A percentile compares a stretch with the other conserved stretches of the same genome.
These are phyloP conservation scores for Leucoptera coffeella DNA, from an alignment of 2,888 invertebrate genomes.

Conservation along the genomic window DNA sequence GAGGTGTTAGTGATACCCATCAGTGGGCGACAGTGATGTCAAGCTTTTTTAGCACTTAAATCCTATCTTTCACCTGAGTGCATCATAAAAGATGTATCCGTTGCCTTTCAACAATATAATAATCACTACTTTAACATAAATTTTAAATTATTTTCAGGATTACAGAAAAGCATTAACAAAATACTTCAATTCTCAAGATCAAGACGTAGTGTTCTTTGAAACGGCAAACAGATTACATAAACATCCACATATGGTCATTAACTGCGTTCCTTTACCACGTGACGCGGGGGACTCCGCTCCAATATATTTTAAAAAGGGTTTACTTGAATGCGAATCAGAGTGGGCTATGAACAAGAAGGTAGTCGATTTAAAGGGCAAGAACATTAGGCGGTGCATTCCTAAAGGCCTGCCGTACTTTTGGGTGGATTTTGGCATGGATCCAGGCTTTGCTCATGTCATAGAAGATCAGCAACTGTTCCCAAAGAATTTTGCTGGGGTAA, in stretches of 20 bases:
- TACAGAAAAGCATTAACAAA: slow-evolving; percentile 72
- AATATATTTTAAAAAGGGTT: slow-evolving; percentile 97
- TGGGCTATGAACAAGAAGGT: slow-evolving; percentile 93
- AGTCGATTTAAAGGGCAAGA: slow-evolving; percentile 52
- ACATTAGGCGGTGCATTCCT: slow-evolving; percentile 77
- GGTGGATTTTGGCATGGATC: slow-evolving; percentile 86
- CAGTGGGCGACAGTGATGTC: no score
- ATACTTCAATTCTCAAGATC: slow-evolving; percentile 66
- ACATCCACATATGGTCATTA: slow-evolving; percentile 79
- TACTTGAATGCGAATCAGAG: slow-evolving; percentile 90
- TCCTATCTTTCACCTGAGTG: no score
- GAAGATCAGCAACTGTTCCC: slow-evolving; percentile 89
- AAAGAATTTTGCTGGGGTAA: slow-evolving; percentile 83
- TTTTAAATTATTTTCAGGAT: slow-evolving; percentile 40
- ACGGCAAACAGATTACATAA: slow-evolving; percentile 67
- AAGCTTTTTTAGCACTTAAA: no score
- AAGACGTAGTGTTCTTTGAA: slow-evolving; percentile 89
- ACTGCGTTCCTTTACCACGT: slow-evolving; percentile 82
- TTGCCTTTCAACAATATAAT: no score
- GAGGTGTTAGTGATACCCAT: no score
- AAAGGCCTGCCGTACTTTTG: slow-evolving; percentile 93
- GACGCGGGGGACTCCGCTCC: slow-evolving; percentile 85
- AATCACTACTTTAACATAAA: no score
- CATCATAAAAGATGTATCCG: no score
- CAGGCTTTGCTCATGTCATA: slow-evolving; percentile 95